phyloP scores from a whole-genome alignment of 2,797 vertebrate genomes.

The Muscicapa comitata region DNA sequence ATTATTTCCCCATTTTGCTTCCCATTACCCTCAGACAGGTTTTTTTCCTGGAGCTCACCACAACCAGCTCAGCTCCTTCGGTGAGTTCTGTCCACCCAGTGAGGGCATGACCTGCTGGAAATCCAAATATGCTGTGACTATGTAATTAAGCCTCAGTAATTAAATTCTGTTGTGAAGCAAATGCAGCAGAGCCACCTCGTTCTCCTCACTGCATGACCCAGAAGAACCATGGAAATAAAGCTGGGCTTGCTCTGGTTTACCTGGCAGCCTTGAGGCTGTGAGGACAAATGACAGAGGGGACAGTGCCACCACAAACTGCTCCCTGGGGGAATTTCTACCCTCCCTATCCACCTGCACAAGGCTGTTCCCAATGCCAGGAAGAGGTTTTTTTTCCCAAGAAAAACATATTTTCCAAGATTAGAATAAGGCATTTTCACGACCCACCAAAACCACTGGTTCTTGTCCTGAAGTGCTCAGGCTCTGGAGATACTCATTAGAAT shows the following conservation, averaged over 20 bases:
- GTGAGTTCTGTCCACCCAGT: rapidly evolving
- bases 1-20: not conserved
- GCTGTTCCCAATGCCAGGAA: not conserved
- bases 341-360: not conserved
- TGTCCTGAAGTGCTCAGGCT: not conserved
- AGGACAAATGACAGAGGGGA: not conserved
- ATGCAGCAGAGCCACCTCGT: not conserved
- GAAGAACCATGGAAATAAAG: not conserved
- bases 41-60: not conserved
- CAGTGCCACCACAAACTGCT: not conserved
- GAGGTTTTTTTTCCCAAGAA: not conserved
- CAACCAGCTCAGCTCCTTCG: not conserved
- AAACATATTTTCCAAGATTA: not conserved
- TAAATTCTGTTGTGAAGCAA: not conserved
- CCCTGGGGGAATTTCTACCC: not conserved
- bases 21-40: not conserved
- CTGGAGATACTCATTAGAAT: not conserved
- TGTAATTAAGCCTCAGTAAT: not conserved
- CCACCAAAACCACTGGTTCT: not conserved
- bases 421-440: not conserved
- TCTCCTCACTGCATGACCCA: not conserved
- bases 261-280: not conserved
- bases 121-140: not conserved
- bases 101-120: not conserved
- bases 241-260: not conserved